Evolutionary conservation across 1,140 invertebrate species (phyloP).

Genomic region (Plodia interpunctella): DNA sequence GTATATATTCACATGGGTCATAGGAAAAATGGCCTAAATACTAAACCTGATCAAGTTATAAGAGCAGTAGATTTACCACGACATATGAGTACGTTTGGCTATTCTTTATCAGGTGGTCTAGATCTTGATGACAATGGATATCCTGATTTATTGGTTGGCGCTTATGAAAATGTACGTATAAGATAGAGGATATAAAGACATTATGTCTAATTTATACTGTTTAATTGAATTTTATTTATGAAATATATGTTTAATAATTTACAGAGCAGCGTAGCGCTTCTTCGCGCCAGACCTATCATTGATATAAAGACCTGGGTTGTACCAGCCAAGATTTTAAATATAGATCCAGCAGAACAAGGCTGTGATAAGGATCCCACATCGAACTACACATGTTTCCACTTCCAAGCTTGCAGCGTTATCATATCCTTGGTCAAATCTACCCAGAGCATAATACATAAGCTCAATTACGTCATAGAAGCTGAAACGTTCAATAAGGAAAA

Average conservation of each 20-base stretch:
- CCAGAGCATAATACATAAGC: conserved; percentile 73
- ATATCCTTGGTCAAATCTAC: conserved; percentile 79
- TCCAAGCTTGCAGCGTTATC: conserved; percentile 91
- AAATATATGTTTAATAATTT: conserved; percentile 24
- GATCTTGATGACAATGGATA: conserved; percentile 96
- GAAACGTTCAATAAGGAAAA: conserved; percentile 87
- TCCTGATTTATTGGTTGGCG: conserved; percentile 93
- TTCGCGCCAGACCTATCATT: conserved; percentile 90
- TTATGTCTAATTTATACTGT: too few species aligned
- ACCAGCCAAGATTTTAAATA: conserved; percentile 79
- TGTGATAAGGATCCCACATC: conserved; percentile 81
- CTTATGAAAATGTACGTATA: conserved; percentile 83
- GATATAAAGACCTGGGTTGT: conserved; percentile 84
- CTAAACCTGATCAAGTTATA: conserved; percentile 84
- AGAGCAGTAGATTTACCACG: conserved; percentile 60
- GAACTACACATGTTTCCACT: conserved; percentile 91
- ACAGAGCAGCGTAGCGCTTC: conserved; percentile 83
- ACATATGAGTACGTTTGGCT: conserved; percentile 88
- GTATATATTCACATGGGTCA: conserved; percentile 94
- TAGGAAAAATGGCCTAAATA: conserved; percentile 82
- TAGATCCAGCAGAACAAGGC: conserved; percentile 87
- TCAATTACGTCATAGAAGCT: conserved; percentile 89
- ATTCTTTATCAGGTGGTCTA: conserved; percentile 91
- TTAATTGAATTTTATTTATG: too few species aligned
- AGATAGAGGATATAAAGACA: too few species aligned